Percentiles rank a stretch among this genome's conserved stretches.
phyloP scores from a whole-genome alignment of 1,140 invertebrate genomes.

The Apis mellifera region DNA sequence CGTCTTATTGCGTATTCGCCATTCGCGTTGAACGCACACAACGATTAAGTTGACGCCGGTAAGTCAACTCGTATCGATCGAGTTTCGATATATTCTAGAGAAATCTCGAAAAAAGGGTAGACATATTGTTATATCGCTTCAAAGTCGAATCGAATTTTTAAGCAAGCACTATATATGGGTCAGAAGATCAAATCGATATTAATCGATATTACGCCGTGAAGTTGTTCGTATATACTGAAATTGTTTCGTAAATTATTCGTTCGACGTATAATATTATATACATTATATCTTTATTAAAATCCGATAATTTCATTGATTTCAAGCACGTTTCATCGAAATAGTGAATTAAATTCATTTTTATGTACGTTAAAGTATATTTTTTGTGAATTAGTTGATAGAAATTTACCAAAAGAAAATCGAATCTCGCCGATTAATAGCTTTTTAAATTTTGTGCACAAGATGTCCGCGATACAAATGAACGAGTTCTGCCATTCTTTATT shows the following conservation, averaged over 20 bases:
- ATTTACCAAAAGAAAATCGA: neutral
- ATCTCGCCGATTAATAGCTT: neutral
- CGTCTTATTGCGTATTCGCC: conserved; percentile 35
- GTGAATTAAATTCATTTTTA: conserved; percentile 3
- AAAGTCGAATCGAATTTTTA: conserved; percentile 46
- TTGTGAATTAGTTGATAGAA: neutral
- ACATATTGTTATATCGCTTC: conserved; percentile 37
- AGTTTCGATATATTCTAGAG: neutral
- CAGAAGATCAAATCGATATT: conserved; percentile 51
- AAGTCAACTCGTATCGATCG: neutral
- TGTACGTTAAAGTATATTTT: neutral
- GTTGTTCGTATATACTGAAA: conserved; percentile 31
- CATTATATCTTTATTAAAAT: neutral
- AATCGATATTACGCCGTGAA: conserved; percentile 22
- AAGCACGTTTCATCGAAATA: neutral
- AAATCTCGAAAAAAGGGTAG: conserved; percentile 41
- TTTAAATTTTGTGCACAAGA: neutral
- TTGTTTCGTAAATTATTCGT: neutral
- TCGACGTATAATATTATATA: neutral
- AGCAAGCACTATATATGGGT: conserved; percentile 44
- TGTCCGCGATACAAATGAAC: conserved; percentile 7
- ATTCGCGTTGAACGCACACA: conserved; percentile 13
- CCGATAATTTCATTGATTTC: conserved; percentile 28
- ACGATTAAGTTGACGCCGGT: neutral
- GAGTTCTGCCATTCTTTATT: neutral